Base-by-base conservation (phyloP, 2,113 vertebrate species). In the Boulengeromyrus knoepffleri region DNA sequence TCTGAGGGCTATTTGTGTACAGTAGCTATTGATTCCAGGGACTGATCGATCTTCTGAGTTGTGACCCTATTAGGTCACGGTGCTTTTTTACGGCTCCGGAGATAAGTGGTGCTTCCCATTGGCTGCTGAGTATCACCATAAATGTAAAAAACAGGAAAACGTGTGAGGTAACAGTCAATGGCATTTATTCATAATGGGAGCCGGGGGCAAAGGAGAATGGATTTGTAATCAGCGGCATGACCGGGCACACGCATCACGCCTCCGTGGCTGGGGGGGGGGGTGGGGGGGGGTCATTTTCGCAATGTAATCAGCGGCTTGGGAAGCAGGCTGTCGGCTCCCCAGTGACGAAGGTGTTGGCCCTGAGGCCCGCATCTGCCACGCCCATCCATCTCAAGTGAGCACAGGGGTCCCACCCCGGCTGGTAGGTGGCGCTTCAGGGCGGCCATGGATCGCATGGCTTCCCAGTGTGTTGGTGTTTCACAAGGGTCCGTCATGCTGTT, bases 351-450 rank as follows among this genome's bases (percentile, higher is more conserved):
- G 39, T 12, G 49, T 21, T 6, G 19, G 49, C 80, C 85, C 95
- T 93, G 92, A 94, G 92, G 91, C 94, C 93, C 1, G 13, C 92
- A 70, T 2, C 53, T 56, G 52, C 84, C 15, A 0, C 2, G 91
- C 88, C 83, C 83, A 91, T 88, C 90, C 92, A 91, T 93, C 94
- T 80, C 15, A 80, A 1, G 31, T 19, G 8, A 47, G 8, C 3
- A 0, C 3, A 3, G 42, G 80, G 80, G 80, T 19, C 6, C 7
- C 9, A 47, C 36, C 70, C n/a, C 1, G 8, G 36, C 13, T 42
- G 74, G 36, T 80, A 80, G 24, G 5, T 74, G 31, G 70, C 4
- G 10, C 27, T 36, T 13, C 31, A 15, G 13, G 66, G 27, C 66
- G 3, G 27, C 3, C n/a, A 27, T 10, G 58, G 58, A 10, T 31